Base-by-base conservation (phyloP, 1,140 invertebrate species). In the Rhynchophorus ferrugineus region DNA sequence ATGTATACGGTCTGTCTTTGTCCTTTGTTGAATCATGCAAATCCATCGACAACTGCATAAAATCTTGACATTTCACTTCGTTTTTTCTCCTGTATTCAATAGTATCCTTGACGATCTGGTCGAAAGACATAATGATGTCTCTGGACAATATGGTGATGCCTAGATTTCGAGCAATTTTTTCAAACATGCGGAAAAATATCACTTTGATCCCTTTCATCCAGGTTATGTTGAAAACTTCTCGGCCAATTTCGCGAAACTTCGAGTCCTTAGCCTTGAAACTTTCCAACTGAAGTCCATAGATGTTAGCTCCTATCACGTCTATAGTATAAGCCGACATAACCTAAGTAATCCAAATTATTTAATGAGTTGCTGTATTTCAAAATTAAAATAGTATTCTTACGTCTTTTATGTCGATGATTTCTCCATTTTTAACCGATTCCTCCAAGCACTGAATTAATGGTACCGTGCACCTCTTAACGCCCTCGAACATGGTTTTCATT, bases 21-120 rank as follows among this genome's bases (percentile, higher is more conserved):
- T 49, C 21, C 21, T 53, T 47, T 1, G 17, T 44, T 6, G 34
- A 14, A 13, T 49, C 45, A 14, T 50, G 22, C 9, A 62, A 29
- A 16, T 82, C 73, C 7, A 78, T 61, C 33, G 80, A 37, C 1
- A 78, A 48, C 52, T 80, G 72, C 16, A 79, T 52, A 48, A 79
- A 77, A 60, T 81, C 79, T 39, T 73, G 66, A 8, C 71, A 58
- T 0, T 57, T 62, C 0, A 72, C 58, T 0, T 68, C 66, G 14
- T 73, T 71, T 11, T 66, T 52, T 53, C 74, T 67, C 2, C 78
- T 63, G 45, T 74, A 69, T 11, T 69, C 53, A 11, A 77, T 63
- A 1, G 72, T 73, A 3, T 73, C 64, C 8, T 58, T 59, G 3
- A 77, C 63, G 0, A 72, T 56, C 0, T 60, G 58, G 0, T 69